Percentiles rank a stretch among this genome's conserved stretches.
Evolutionary conservation across 2,888 invertebrate genomes (phyloP).

Genomic region (Lasius platythorax): DNA sequence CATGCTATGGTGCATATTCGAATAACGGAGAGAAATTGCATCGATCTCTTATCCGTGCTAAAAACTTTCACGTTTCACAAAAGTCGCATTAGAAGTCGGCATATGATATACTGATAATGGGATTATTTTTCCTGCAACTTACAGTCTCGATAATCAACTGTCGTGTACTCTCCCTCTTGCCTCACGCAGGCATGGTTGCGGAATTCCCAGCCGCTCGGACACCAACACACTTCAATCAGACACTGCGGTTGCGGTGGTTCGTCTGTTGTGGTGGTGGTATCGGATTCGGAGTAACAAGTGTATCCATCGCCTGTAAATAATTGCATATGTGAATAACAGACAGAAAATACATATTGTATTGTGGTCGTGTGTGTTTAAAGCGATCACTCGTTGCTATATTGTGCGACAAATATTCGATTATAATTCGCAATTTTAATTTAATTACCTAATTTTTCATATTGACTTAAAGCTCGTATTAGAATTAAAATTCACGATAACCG

Average conservation of each 20-base stretch:
- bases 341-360: conserved; percentile 41
- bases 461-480: background rate
- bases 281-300: conserved; percentile 83
- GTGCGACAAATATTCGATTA: background rate
- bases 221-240: conserved; percentile 87
- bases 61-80: background rate
- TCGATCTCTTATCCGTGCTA: background rate
- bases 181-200: conserved; percentile 77
- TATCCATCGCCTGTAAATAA: conserved; percentile 85
- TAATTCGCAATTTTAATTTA: background rate
- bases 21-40: background rate
- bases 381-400: conserved; percentile 6
- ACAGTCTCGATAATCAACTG: conserved; percentile 67
- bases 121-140: conserved; percentile 59
- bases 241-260: conserved; percentile 84
- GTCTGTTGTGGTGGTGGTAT: conserved; percentile 75
- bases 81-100: background rate
- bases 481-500: background rate
- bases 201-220: conserved; percentile 87
- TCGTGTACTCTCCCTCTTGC: conserved; percentile 67
- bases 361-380: conserved; percentile 9
- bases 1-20: conserved; percentile 1
- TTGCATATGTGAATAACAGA: conserved; percentile 50
- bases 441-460: background rate
- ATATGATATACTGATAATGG: background rate